Percentiles rank a stretch among this genome's conserved stretches.
These are phyloP conservation scores for Sipha maydis DNA, from an alignment of 2,888 invertebrate species.

Conservation along the genomic window DNA sequence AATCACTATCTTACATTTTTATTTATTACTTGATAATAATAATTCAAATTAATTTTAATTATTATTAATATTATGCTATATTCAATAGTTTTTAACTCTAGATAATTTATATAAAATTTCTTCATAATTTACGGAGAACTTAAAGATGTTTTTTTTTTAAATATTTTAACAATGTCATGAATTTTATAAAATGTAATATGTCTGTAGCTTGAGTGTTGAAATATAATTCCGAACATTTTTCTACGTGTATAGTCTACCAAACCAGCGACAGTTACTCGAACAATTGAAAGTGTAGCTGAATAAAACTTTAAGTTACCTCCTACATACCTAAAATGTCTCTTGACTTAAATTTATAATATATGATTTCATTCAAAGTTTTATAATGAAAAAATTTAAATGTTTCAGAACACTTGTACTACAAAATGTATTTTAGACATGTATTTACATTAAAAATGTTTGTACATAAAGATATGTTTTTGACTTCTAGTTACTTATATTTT, in stretches of 20 bases:
- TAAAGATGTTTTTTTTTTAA: background rate
- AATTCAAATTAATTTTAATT: no score
- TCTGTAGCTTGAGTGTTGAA: background rate
- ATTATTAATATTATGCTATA: no score
- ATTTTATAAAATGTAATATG: background rate
- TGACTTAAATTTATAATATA: background rate
- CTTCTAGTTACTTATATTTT: no score
- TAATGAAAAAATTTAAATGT: background rate
- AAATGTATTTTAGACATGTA: no score
- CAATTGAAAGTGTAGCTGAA: background rate
- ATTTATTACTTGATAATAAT: no score
- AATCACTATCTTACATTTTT: no score
- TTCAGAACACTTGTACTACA: background rate
- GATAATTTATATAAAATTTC: background rate
- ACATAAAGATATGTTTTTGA: no score
- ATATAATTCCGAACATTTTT: background rate
- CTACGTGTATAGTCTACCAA: background rate
- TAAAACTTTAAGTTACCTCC: constrained; percentile 5
- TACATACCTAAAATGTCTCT: background rate
- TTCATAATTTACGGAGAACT: background rate
- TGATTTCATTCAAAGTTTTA: background rate
- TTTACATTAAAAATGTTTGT: no score
- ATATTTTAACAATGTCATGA: background rate
- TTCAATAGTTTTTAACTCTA: no score
- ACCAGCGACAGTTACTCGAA: no score